Conservation (phyloP, 2,113 vertebrate genomes). For the Octodon degus region DNA sequence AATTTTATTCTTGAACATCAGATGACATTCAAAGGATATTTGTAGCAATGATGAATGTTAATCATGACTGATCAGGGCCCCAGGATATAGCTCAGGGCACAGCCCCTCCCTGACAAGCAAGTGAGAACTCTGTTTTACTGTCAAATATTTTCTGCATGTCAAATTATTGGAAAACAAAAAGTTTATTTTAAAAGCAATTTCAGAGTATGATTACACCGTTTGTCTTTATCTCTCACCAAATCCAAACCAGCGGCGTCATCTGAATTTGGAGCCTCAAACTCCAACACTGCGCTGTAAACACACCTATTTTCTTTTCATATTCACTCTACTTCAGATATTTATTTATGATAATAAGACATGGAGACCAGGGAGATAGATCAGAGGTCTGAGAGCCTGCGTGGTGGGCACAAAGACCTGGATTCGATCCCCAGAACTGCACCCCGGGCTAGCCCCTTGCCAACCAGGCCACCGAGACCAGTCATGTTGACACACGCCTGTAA, state of each 20-base stretch:
- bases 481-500: no score
- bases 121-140: not conserved
- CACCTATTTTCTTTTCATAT: not conserved
- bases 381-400: no score
- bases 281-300: no score
- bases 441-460: no score
- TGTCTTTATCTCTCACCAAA: not conserved
- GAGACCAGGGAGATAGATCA: no score
- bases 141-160: not conserved
- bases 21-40: not conserved
- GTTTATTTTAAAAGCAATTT: not conserved
- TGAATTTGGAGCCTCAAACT: not conserved
- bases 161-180: slow-evolving; percentile 17
- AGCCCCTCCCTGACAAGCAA: not conserved
- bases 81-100: no score
- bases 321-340: not conserved
- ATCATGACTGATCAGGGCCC: not conserved
- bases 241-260: not conserved
- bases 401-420: no score
- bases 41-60: not conserved
- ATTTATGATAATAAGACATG: no score
- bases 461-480: no score
- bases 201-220: not conserved
- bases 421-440: no score
- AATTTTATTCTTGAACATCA: not conserved